phyloP scores from a whole-genome alignment of 2,113 vertebrate genomes.

The Psittacus erithacus region DNA sequence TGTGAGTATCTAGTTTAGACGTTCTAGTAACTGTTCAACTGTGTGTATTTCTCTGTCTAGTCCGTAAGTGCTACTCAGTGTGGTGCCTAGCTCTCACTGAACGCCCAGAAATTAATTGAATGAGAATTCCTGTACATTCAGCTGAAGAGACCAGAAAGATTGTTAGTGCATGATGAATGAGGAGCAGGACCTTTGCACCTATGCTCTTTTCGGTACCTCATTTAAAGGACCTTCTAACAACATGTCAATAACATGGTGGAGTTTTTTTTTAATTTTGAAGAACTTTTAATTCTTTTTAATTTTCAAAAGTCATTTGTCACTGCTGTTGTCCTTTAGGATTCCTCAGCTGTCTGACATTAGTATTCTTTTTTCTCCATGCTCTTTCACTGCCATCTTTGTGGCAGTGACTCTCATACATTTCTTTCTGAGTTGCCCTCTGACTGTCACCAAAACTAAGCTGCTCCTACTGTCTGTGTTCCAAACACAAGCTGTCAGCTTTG shows the following conservation, averaged over 20 bases:
- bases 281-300: not conserved
- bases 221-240: not conserved
- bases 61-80: not conserved
- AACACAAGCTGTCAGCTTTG: not conserved
- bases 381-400: not conserved
- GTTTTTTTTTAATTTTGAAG: not conserved
- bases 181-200: not conserved
- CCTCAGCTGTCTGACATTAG: not conserved
- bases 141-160: not conserved
- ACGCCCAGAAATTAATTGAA: not conserved
- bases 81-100: not conserved
- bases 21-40: not conserved
- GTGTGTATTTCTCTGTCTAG: not conserved
- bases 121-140: not conserved
- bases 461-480: not conserved
- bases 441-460: not conserved
- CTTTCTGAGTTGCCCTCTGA: not conserved
- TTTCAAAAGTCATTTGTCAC: not conserved
- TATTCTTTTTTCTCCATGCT: not conserved
- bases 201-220: not conserved
- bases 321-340: not conserved
- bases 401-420: not conserved
- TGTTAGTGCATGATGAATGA: not conserved
- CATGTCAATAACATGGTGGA: not conserved
- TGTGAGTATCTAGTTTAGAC: not conserved